Evolutionary conservation across 2,797 vertebrate species (phyloP).

Genomic region (Falco novaeseelandiae): DNA sequence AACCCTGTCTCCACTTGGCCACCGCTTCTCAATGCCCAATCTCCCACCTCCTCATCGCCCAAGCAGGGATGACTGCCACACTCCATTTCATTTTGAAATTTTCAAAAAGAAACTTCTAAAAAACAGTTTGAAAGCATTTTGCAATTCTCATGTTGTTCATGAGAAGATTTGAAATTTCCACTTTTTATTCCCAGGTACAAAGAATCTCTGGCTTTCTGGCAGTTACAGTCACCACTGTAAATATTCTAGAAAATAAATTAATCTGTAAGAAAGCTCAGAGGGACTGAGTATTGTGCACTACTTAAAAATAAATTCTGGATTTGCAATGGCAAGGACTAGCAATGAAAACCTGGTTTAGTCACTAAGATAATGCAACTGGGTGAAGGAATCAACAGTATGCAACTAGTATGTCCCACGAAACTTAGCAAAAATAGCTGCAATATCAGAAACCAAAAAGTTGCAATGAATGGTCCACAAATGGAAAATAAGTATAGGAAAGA

Average conservation of each 20-base stretch:
- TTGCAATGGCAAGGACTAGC: not conserved
- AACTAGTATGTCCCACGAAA: not conserved
- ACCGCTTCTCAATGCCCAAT: accelerated
- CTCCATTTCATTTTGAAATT: not conserved
- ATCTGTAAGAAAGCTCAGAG: not conserved
- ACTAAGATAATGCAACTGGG: not conserved
- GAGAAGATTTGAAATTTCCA: not conserved
- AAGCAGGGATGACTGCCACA: not conserved
- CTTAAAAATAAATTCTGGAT: not conserved
- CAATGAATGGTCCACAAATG: not conserved
- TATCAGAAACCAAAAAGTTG: not conserved
- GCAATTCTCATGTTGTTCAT: not conserved
- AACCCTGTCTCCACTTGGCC: not conserved
- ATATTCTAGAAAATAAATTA: not conserved
- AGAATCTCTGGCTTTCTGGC: not conserved
- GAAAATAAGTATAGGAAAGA: not conserved
- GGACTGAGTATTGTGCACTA: not conserved
- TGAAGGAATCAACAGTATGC: not conserved
- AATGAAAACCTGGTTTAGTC: not conserved
- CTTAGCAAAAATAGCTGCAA: not conserved
- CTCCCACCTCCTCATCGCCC: not conserved
- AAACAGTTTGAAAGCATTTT: not conserved
- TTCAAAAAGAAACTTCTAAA: not conserved
- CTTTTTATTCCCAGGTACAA: not conserved
- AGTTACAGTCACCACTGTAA: not conserved